Base-by-base conservation (phyloP, 2,888 invertebrate genomes). In the Aphodius sticticus region DNA sequence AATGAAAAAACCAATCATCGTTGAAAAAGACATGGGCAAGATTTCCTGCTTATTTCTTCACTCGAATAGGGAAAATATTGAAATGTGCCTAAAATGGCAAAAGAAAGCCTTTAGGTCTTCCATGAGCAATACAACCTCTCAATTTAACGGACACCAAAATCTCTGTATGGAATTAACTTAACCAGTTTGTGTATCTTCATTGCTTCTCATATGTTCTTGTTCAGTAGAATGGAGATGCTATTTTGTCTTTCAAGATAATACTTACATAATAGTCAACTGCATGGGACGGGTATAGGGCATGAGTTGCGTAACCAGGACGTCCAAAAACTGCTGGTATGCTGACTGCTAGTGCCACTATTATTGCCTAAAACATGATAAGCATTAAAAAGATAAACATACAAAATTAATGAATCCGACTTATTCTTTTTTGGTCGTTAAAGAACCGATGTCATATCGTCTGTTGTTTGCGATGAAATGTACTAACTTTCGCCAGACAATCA, bases 261-360 rank as follows among this genome's bases (percentile, higher is more conserved):
- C 93, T 92, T 90, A 93, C 93, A 88, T 92, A 92, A 88, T 93
- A 93, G 87, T 92, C 92, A 81, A 92, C 90, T 82, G 86, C 88
- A 83, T 90, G 89, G 84, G 88, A 87, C 76, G 90, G 90, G 82
- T 90, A 91, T 84, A 85, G 87, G 85, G 85, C 83, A 69, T 84
- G 83, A 77, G 84, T 84, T 37, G 83, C 84, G 78, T 84, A 83
- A 75, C 85, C 81, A 37, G 86, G 83, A 78, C 85, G 84, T 70
- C 85, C 86, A 37, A 85, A 79, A 16, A 84, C 84, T 71, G 82
- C 82, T 9, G 84, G 83, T n/a, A 84, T 77, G 15, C 84, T 76
- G 53, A 83, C 76, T 1, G 83, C 82, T 38, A 86, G 9, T 74
- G 74, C 35, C 74, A 74, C 35, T 26, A 36, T 74, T 74, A 74